A percentile compares a stretch with the other conserved stretches of the same genome.
These are phyloP conservation scores for Coreoperca whiteheadi DNA, from an alignment of 2,113 vertebrate genomes.

Conservation along the genomic window DNA sequence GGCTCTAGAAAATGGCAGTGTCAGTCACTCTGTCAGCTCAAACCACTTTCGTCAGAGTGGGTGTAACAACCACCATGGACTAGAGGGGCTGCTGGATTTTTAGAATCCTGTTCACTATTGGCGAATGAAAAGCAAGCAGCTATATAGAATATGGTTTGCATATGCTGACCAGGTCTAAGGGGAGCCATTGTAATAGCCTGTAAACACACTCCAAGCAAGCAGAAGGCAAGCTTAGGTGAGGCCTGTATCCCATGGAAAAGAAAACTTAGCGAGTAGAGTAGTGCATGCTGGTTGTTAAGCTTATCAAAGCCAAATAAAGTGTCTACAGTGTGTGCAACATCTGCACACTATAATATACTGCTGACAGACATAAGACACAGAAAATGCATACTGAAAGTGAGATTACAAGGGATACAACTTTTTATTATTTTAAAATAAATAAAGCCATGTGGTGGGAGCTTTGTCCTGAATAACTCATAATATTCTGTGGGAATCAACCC, in stretches of 20 bases:
- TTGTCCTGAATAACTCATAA: background rate
- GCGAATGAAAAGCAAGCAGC: conserved; percentile 12
- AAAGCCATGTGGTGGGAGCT: background rate
- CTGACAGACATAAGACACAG: background rate
- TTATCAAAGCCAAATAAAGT: conserved; percentile 42
- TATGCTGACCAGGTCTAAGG: conserved; percentile 47
- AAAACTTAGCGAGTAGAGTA: background rate
- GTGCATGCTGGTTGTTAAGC: background rate
- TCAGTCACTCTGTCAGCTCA: conserved; percentile 10
- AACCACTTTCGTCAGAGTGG: conserved; percentile 3
- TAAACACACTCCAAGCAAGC: conserved; percentile 42
- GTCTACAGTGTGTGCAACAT: conserved; percentile 1
- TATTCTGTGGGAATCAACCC: background rate
- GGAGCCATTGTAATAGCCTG: conserved; percentile 42
- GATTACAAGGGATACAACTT: background rate
- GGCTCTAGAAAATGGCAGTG: background rate
- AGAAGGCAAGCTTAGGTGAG: background rate
- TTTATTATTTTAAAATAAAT: conserved; percentile 18
- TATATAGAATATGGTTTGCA: conserved; percentile 41
- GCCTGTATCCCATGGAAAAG: background rate
- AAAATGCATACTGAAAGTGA: background rate
- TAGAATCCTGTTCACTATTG: background rate
- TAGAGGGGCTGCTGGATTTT: background rate
- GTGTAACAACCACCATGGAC: conserved; percentile 4
- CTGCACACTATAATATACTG: conserved; percentile 11